Conservation (phyloP, 2,888 invertebrate species). For the Bellardia pandia region DNA sequence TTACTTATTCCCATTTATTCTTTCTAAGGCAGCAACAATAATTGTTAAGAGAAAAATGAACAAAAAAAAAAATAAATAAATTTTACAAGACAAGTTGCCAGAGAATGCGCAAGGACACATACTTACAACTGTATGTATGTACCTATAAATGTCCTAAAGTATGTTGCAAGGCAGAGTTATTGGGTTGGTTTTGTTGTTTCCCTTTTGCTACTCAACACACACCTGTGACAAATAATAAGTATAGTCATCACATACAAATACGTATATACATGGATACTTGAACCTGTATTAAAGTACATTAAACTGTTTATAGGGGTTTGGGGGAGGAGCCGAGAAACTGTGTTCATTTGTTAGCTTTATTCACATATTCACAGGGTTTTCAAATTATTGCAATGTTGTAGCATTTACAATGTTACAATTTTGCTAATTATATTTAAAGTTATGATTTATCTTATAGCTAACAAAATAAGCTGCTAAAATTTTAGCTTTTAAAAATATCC, state of each 20-base stretch:
- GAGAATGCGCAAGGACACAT: conserved; percentile 53
- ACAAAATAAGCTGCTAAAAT: too few species aligned
- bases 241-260: not conserved
- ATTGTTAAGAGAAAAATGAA: conserved; percentile 30
- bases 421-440: too few species aligned
- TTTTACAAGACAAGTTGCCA: conserved; percentile 13
- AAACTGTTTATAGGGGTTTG: conserved; percentile 4
- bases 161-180: conserved; percentile 12
- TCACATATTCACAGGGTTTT: not conserved
- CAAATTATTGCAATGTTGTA: not conserved
- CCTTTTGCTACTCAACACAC: conserved; percentile 55
- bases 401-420: too few species aligned
- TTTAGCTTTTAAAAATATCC: too few species aligned
- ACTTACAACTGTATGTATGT: not conserved
- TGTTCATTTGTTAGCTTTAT: conserved; percentile 39
- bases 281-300: conserved; percentile 10
- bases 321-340: not conserved
- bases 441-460: too few species aligned
- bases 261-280: not conserved
- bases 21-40: conserved; percentile 17
- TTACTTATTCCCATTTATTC: conserved; percentile 32
- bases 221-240: conserved; percentile 59
- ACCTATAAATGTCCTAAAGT: not conserved
- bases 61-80: conserved; percentile 1
- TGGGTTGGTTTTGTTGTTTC: conserved; percentile 36